These are phyloP conservation scores for Phylloscopus collybita DNA, from an alignment of 2,797 vertebrate genomes.

Conservation along the genomic window DNA sequence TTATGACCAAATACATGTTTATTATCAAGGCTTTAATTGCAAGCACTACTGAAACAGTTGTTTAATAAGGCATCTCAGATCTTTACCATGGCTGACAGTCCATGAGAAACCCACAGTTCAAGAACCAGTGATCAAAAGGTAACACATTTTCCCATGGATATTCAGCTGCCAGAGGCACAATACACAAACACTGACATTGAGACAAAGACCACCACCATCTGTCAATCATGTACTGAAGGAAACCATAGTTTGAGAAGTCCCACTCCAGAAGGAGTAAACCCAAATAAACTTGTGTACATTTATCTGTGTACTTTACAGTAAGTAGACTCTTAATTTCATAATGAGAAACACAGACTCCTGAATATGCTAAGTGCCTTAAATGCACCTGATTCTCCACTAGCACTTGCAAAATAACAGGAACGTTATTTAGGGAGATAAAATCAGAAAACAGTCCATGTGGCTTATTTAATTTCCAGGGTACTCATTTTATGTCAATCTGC, in stretches of 20 bases:
- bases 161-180: neutral
- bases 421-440: neutral
- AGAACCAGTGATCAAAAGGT: neutral
- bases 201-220: neutral
- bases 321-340: neutral
- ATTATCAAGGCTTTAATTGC: neutral
- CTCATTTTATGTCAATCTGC: neutral
- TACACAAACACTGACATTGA: neutral
- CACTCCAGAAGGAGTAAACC: neutral
- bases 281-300: neutral
- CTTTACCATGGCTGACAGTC: neutral
- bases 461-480: neutral
- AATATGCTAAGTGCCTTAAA: neutral
- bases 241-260: neutral
- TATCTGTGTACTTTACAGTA: neutral
- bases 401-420: neutral
- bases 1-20: neutral
- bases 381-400: neutral
- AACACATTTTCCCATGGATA: neutral
- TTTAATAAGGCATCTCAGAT: neutral
- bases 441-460: neutral
- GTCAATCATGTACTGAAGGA: neutral
- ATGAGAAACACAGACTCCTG: neutral
- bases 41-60: neutral
- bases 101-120: neutral